Evolutionary conservation across 30 jellyfish, hydroid and myxozoan species (phyloP), one percentile per base, ranked within the genome.

Genomic region (Cassiopea xamachana): DNA sequence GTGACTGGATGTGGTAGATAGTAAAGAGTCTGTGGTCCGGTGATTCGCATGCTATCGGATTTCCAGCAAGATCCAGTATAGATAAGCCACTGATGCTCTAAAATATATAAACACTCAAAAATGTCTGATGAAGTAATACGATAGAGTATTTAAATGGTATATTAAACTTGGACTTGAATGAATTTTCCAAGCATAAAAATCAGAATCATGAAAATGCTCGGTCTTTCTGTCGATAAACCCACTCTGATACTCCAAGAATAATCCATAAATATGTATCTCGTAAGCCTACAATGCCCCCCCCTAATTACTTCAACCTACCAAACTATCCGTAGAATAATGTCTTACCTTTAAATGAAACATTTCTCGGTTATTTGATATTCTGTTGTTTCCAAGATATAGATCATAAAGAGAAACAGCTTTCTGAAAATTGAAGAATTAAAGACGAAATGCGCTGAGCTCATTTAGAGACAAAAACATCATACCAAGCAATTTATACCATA

Each of bases 21-120:
- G 89, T 74, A 70, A 90, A 94, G 79, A 94, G 69, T 46, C 98
- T 82, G 93, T 94, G 92, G 78, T 81, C 87, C 1, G 88, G 61
- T 4, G 94, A 44, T 48, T 90, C 98, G 60, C 87, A 79, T 19
- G 86, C 83, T 69, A 94, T 45, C 5, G 98, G 98, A 81, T 94
- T 94, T n/a, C 98, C 98, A 73, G 76, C 87, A 73, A 94, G 79
- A 59, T 94, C 98, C 73, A 94, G 84, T 60, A 94, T 91, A 1
- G 87, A 55, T 73, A 94, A 77, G 60, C 85, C 48, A 7, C 86
- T 60, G 59, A 90, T 89, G 46, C 51, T 78, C 98, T 94, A 82
- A 64, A 85, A 46, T 55, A 2, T n/a, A n/a, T n/a, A 6, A 69
- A 58, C 15, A 4, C 17, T 2, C 7, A 1, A 79, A 9, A 19